phyloP scores from a whole-genome alignment of 2,888 invertebrate genomes.

The Hemicrepidius hirtus region DNA sequence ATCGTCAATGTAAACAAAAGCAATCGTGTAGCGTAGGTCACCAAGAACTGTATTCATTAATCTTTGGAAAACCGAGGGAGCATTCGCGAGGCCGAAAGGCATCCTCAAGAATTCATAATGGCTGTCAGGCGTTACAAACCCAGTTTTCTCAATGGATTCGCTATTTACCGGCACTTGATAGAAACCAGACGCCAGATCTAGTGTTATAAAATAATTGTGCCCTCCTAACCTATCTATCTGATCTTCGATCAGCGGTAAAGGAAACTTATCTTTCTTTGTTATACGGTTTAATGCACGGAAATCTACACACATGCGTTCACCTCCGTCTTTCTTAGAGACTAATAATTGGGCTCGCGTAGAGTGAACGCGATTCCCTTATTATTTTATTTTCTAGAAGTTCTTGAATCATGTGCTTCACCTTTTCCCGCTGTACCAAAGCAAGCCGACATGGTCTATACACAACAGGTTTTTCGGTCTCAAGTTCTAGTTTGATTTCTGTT shows the following conservation, averaged over 20 bases:
- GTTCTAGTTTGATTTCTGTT: background rate
- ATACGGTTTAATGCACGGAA: background rate
- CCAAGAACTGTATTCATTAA: constrained; percentile 58
- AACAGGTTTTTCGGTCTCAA: background rate
- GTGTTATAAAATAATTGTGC: constrained; percentile 55
- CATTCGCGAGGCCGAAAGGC: constrained; percentile 62
- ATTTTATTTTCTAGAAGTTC: background rate
- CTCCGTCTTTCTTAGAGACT: background rate
- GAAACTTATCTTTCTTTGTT: constrained; percentile 6
- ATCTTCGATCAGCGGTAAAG: background rate
- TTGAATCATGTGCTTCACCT: background rate
- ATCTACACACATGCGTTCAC: background rate
- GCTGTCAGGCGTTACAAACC: constrained; percentile 62
- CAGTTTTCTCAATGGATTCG: constrained; percentile 61
- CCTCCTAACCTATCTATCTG: constrained; percentile 10
- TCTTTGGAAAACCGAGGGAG: constrained; percentile 61
- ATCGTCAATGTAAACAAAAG: constrained; percentile 56
- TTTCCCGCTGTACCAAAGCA: background rate
- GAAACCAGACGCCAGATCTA: constrained; percentile 61
- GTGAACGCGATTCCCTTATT: background rate
- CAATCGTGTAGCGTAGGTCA: constrained; percentile 29
- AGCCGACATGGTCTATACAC: background rate
- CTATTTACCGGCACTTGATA: constrained; percentile 61
- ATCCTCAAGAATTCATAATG: constrained; percentile 61
- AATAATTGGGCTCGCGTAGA: constrained; percentile 10